Conservation (phyloP, 2,113 vertebrate species). For the Planiliza haematocheilus region DNA sequence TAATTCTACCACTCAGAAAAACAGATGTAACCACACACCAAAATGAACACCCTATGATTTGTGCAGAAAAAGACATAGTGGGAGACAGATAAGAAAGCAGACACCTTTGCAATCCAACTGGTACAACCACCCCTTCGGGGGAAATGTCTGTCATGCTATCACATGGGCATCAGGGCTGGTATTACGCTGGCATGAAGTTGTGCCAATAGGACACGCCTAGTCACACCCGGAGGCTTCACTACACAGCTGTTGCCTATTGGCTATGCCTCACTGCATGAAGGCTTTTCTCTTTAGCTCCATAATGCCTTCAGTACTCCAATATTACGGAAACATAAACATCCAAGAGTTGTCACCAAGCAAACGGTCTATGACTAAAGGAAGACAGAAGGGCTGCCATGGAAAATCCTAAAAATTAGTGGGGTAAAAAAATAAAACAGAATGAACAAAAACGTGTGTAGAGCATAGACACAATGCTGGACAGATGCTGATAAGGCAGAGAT, state of each 20-base stretch:
- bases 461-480: slow-evolving; percentile 1
- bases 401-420: slow-evolving; percentile 13
- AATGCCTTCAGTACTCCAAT: slow-evolving; percentile 2
- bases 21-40: slow-evolving; percentile 42
- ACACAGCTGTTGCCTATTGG: slow-evolving; percentile 60
- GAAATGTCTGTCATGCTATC: slow-evolving; percentile 21
- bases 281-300: slow-evolving; percentile 17
- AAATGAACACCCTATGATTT: slow-evolving; percentile 41
- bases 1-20: slow-evolving; percentile 27
- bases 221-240: slow-evolving; percentile 38
- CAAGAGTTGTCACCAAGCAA: slow-evolving; percentile 1
- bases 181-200: slow-evolving; percentile 23
- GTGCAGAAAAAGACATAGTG: slow-evolving; percentile 3
- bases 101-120: slow-evolving; percentile 17
- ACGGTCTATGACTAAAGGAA: slow-evolving; percentile 11
- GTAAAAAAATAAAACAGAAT: slow-evolving; percentile 2
- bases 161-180: background rate
- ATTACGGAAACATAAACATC: slow-evolving; percentile 60
- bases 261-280: slow-evolving; percentile 22
- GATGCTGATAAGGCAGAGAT: slow-evolving; percentile 17
- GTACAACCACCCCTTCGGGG: slow-evolving; percentile 4
- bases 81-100: background rate
- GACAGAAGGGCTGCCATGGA: slow-evolving; percentile 4
- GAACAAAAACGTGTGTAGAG: slow-evolving; percentile 2
- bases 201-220: slow-evolving; percentile 16